These are phyloP conservation scores for Drosophila kambysellisi DNA, from an alignment of 2,888 invertebrate genomes.

Conservation along the genomic window DNA sequence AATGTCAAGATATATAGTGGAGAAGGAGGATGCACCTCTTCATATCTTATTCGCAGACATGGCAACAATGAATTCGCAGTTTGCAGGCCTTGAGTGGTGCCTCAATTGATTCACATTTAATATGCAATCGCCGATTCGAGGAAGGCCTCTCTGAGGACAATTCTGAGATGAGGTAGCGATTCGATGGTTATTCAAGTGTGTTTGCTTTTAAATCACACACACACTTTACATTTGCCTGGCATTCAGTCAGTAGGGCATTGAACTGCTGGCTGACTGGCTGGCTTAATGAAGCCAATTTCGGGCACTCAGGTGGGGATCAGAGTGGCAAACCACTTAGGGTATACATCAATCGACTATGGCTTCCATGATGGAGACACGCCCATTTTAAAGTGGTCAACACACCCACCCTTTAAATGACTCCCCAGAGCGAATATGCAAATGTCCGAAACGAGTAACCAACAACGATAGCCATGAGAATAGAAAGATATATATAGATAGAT, in stretches of 20 bases:
- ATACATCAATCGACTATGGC: conserved; percentile 27
- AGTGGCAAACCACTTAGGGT: conserved; percentile 46
- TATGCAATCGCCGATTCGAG: conserved; percentile 21
- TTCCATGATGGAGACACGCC: conserved; percentile 43
- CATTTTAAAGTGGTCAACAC: conserved; percentile 53
- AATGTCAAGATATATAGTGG: conserved; percentile 61
- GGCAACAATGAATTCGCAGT: conserved; percentile 65
- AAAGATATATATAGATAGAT: neutral
- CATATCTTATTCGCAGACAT: conserved; percentile 5
- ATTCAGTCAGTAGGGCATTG: conserved; percentile 42
- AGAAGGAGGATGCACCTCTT: conserved; percentile 4
- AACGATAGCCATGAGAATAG: conserved; percentile 32
- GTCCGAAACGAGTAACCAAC: conserved; percentile 12
- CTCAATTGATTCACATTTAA: conserved; percentile 40
- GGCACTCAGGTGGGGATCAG: conserved; percentile 30
- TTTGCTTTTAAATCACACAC: conserved; percentile 36
- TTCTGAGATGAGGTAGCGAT: conserved; percentile 20
- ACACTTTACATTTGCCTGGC: conserved; percentile 20
- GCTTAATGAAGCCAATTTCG: conserved; percentile 42
- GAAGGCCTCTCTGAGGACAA: conserved; percentile 27
- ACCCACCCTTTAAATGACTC: conserved; percentile 31
- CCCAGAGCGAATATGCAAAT: conserved; percentile 43
- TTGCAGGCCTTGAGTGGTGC: conserved; percentile 50
- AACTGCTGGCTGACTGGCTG: conserved; percentile 24
- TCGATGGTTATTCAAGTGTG: conserved; percentile 30